Evolutionary conservation across 2,113 vertebrate species (phyloP), one percentile per base, ranked within the genome.

Genomic region (Channa maculata): DNA sequence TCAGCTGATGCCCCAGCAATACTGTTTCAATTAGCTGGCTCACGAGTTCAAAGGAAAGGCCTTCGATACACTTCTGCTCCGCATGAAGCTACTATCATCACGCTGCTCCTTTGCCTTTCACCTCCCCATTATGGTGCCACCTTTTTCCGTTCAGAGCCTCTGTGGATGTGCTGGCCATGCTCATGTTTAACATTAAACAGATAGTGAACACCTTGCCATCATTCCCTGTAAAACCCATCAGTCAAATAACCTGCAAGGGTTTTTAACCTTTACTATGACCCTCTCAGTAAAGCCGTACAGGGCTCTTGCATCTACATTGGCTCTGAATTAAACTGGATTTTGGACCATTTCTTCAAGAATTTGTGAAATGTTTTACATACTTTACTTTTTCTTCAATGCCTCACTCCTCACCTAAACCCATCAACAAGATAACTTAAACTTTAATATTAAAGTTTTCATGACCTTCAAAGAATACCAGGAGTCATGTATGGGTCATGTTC

Each of bases 1-100:
- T 49, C 57, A 51, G 65, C 53, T 73, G 50, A 67, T 89, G 85
- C 86, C 81, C 85, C 55, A 3, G 75, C 91, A 91, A 93, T 92
- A 74, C 86, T 93, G 94, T 95, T 95, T 93, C 93, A 93, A 94
- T 95, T 94, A 94, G 86, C 80, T 13, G 80, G 79, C 85, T 83
- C 78, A 63, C 51, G 73, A 77, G 89, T 94, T 95, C 93, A 95
- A 95, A 95, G 93, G 88, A 86, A 45, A 86, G 71, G 81, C 78
- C 82, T 82, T 71, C 50, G 71, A 88, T 90, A 62, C 85, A 80
- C 90, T 84, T 67, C 80, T 83, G 87, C 87, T 90, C 75, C 60
- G 45, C 84, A 71, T 86, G 89, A 91, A 88, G 87, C 75, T 65
- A 49, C 88, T 77, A 90, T 94, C 93, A 93, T 92, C 92, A 37